Percentiles rank a stretch among this genome's conserved stretches.
Evolutionary conservation across 2,797 vertebrate genomes (phyloP).

Genomic region (Anguilla pacifica): DNA sequence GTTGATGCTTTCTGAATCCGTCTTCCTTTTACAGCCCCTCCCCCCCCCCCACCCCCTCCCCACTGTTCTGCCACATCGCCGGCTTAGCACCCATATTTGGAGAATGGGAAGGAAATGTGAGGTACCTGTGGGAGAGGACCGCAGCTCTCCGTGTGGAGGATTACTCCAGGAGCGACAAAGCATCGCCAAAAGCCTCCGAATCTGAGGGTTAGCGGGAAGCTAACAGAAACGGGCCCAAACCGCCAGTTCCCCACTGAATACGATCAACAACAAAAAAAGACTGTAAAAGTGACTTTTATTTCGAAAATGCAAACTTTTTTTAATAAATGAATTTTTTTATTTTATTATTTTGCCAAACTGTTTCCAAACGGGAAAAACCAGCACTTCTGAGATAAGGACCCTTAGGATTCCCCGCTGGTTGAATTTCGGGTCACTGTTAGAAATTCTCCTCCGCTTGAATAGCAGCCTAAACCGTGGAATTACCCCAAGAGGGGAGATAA

Average conservation of each 20-base stretch:
- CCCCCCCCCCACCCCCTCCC: background rate
- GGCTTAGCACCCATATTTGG: background rate
- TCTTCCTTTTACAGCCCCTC: no score
- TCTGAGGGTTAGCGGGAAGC: conserved; percentile 4
- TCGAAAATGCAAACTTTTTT: background rate
- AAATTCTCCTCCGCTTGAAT: background rate
- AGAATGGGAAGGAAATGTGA: background rate
- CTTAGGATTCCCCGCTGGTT: background rate
- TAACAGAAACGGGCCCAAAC: background rate
- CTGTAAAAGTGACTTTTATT: background rate
- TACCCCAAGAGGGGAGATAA: background rate
- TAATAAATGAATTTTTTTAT: background rate
- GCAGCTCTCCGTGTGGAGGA: background rate
- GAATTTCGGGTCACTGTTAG: background rate
- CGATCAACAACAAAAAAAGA: background rate
- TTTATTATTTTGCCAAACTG: background rate
- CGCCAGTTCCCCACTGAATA: background rate
- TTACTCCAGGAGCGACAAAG: background rate
- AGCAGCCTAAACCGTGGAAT: background rate
- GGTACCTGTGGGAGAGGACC: background rate
- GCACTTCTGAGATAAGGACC: background rate
- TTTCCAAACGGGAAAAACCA: background rate
- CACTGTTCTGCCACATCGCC: background rate
- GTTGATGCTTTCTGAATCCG: no score
- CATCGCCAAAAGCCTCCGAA: background rate